These are phyloP conservation scores for Perizoma flavofasciatum DNA, from an alignment of 2,888 invertebrate species.

Conservation along the genomic window DNA sequence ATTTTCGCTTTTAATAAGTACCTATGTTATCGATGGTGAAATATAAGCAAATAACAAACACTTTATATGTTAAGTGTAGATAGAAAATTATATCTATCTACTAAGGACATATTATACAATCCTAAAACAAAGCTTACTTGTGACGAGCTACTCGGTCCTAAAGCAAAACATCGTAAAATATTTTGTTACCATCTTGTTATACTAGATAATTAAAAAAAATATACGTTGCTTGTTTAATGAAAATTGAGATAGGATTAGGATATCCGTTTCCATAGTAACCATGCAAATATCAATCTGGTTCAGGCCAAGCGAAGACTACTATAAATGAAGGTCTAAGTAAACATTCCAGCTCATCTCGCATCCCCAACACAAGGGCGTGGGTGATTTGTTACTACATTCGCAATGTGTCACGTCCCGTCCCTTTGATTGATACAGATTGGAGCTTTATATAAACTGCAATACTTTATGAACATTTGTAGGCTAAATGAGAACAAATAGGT, in stretches of 20 bases:
- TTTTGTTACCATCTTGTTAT: too few species aligned
- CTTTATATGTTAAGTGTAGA: too few species aligned
- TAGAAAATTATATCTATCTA: too few species aligned
- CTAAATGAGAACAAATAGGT: constrained; percentile 27
- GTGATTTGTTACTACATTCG: constrained; percentile 36
- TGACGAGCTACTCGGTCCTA: too few species aligned
- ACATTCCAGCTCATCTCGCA: constrained; percentile 4
- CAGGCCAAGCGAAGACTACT: background rate
- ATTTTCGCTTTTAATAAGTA: too few species aligned
- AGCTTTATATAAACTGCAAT: constrained; percentile 29
- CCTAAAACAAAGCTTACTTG: too few species aligned
- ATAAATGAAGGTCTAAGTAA: background rate
- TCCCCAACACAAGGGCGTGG: constrained; percentile 17
- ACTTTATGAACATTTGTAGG: constrained; percentile 20
- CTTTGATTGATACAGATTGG: constrained; percentile 41
- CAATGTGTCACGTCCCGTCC: constrained; percentile 39
- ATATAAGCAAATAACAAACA: too few species aligned
- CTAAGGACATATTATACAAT: too few species aligned
- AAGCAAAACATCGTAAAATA: too few species aligned
- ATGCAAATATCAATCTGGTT: constrained; percentile 14
- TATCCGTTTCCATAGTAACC: constrained; percentile 12
- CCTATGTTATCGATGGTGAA: too few species aligned
- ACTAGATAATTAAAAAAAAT: too few species aligned
- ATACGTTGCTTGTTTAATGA: background rate
- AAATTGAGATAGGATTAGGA: background rate